These are phyloP conservation scores for Podarcis raffonei DNA, from an alignment of 2,113 vertebrate species.

Conservation along the genomic window DNA sequence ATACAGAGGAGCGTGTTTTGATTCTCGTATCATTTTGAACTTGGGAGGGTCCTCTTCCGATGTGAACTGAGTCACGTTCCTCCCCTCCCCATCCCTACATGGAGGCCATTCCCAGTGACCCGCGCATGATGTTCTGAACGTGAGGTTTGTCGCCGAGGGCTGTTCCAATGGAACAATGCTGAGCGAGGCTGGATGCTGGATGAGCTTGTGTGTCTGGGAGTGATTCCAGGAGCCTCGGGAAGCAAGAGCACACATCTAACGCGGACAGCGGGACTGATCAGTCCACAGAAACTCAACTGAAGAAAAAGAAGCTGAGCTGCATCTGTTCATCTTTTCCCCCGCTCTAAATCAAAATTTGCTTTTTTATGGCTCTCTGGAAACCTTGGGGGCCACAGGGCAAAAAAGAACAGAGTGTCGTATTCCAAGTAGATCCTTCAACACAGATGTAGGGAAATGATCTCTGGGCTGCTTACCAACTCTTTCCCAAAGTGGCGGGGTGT, in stretches of 20 bases:
- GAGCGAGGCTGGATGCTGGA: not conserved
- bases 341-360: not conserved
- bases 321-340: not conserved
- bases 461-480: too few relatives aligned
- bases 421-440: not conserved
- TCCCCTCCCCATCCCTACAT: not conserved
- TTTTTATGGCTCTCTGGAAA: not conserved
- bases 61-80: too few relatives aligned
- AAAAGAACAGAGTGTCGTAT: not conserved
- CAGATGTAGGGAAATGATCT: not conserved
- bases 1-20: too few relatives aligned
- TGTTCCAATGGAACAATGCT: not conserved
- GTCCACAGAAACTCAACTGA: not conserved
- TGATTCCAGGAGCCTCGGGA: too few relatives aligned
- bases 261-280: not conserved
- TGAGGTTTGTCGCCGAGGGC: not conserved
- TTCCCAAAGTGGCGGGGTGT: not conserved
- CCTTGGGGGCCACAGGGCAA: not conserved
- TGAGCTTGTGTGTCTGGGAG: not conserved
- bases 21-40: too few relatives aligned
- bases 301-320: not conserved
- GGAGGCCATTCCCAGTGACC: not conserved
- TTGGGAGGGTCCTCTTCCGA: too few relatives aligned
- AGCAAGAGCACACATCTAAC: not conserved
- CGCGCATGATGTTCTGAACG: too few relatives aligned